Evolutionary conservation across 1,140 invertebrate genomes (phyloP), one percentile per base, ranked within the genome.

Genomic region (Bathynomus jamesi): DNA sequence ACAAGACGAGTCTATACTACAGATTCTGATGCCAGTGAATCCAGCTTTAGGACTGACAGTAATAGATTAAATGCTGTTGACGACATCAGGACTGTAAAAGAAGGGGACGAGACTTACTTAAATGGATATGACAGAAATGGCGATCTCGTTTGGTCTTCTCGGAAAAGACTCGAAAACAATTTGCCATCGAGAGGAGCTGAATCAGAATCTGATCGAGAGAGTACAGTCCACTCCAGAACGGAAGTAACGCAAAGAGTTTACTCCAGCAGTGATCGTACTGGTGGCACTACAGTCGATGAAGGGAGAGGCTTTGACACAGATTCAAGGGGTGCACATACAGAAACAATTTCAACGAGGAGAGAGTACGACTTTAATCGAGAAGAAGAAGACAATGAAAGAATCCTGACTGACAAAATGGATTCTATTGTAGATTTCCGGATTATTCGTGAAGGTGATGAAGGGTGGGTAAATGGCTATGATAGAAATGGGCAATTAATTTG

Each of bases 151-250:
- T 53, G 40, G 40, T 53, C 40, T 53, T 32, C 30, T 24, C 21
- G 29, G 21, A 67, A 40, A 40, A 67, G 31, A 5, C 24, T 70
- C 24, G n/a, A 64, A 32, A 70, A 32, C 25, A 61, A 17, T 11
- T 31, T 62, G 10, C 28, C 10, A 27, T 13, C 28, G 62, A 53
- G 62, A 61, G 13, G 11, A 3, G 40, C 11, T 5, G n/a, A n/a
- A n/a, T n/a, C n/a, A n/a, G n/a, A n/a, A 53, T 21, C 13, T 53
- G 13, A 53, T 53, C 11, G 21, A 61, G 28, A n/a, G 27, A 29
- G 30, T 53, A 17, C 27, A 25, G 25, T 46, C 29, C 8, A 28
- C 63, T 31, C 27, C 24, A 30, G 27, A 40, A 28, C 28, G 28
- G n/a, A n/a, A n/a, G n/a, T n/a, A n/a, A n/a, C n/a, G n/a, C n/a